Base-by-base conservation (phyloP, 2,797 vertebrate species). In the Acipenser oxyrinchus region DNA sequence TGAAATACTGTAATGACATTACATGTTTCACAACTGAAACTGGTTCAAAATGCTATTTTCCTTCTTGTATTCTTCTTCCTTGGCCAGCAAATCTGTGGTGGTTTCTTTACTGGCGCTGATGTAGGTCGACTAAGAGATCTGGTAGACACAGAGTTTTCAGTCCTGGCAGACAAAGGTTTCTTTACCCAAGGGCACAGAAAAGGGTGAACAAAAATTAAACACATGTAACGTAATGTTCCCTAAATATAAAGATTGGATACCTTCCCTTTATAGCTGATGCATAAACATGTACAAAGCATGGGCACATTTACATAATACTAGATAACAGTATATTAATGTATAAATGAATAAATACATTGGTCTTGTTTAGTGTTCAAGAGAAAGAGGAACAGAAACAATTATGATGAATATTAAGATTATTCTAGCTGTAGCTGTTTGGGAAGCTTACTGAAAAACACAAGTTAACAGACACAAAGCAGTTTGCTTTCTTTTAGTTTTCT, bases 1-100 rank as follows among this genome's bases (percentile, higher is more conserved):
- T 18, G 18, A 18, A 18, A 18, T 18, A 18, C 18, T 18, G 18
- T 70, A 48, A 67, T 69, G 51, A 69, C 52, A 70, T 52, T 37
- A 15, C 3, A 4, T 49, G 37, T 50, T 37, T 48, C 49, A 67
- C 3, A 59, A 8, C 49, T 57, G 62, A 64, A 49, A 68, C 50
- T 8, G 7, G 4, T 4, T 55, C 53, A 55, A 55, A 55, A 55
- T 55, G 53, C 9, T 10, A 18, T 13, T 6, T 62, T 63, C 81
- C 79, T 88, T 95, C 94, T 87, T 94, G 84, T 93, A 94, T 76
- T 90, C 79, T 72, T 88, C 81, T 76, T 95, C 93, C 72, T 85
- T 84, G n/a, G 87, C 87, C 60, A 91, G 73, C 63, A 93, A 71
- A 48, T 83, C 86, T 48, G 68, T 65, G 68, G 49, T 5, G 55